phyloP scores from a whole-genome alignment of 2,888 invertebrate genomes.

The Operophtera brumata region DNA sequence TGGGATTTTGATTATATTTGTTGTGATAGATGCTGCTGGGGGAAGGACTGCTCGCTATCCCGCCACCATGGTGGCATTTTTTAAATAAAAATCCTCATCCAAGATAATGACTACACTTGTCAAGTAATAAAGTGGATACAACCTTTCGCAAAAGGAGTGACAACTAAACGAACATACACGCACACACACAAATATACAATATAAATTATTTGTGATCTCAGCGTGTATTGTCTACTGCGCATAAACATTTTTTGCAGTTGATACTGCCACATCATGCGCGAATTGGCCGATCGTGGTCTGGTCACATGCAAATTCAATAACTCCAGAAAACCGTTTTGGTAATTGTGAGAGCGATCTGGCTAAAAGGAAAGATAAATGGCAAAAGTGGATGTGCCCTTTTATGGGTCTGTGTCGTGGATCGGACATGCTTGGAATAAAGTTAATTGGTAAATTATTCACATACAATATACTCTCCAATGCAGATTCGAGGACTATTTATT shows the following conservation, averaged over 20 bases:
- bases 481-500: not conserved
- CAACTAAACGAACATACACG: constrained; percentile 15
- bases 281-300: constrained; percentile 13
- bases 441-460: constrained; percentile 29
- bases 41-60: no score
- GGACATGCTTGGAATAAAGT: constrained; percentile 38
- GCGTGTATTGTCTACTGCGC: constrained; percentile 39
- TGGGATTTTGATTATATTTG: constrained; percentile 28
- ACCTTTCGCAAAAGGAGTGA: constrained; percentile 29
- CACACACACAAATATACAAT: constrained; percentile 23
- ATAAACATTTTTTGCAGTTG: constrained; percentile 42
- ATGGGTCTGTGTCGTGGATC: constrained; percentile 27
- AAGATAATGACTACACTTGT: constrained; percentile 9
- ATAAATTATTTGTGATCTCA: constrained; percentile 43
- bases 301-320: constrained; percentile 22
- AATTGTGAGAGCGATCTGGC: constrained; percentile 18
- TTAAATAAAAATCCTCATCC: constrained; percentile 13
- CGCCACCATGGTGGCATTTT: no score
- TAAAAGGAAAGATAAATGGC: constrained; percentile 38
- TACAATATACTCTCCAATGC: constrained; percentile 30
- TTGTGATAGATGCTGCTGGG: no score
- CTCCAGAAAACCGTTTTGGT: constrained; percentile 19
- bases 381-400: constrained; percentile 34
- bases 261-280: constrained; percentile 17
- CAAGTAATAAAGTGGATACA: constrained; percentile 30